Base-by-base conservation (phyloP, 1,140 invertebrate species). In the Bathynomus jamesi region DNA sequence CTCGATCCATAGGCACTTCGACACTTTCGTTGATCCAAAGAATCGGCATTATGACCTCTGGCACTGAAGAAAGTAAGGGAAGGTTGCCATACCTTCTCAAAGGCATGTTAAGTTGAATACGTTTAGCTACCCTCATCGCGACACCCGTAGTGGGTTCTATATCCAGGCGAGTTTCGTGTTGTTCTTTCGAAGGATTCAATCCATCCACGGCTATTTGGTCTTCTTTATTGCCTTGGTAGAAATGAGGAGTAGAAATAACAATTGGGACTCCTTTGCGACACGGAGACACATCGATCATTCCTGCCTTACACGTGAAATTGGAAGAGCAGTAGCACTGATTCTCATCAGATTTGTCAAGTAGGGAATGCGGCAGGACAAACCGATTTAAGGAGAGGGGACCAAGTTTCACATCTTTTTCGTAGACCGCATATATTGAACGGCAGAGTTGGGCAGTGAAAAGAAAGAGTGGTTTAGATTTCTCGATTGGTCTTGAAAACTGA, bases 231-330 rank as follows among this genome's bases (percentile, higher is more conserved):
- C 87, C 86, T 70, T 90, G 84, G 78, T 89, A 89, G 81, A 95
- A 96, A 81, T 96, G 94, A 2, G 93, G 93, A 79, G 90, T 91
- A n/a, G 93, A 78, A 61, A 75, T 69, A 13, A 78, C 73, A 0
- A 79, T 73, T 3, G 78, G 78, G 0, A 76, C 71, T 4, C 78
- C 78, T 17, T 72, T 70, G n/a, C 71, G 62, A 67, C 78, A 78
- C 1, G 72, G 69, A 28, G 76, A 69, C 32, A 78, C 66, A 65
- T 77, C 71, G 65, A 77, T 72, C 70, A 77, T 74, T 40, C 72
- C 73, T 21, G 66, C 70, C 28, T 67, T 53, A 67, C 76, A 77
- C 11, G 73, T 72, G 63, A 74, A 77, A 61, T 74, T 66, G 21
- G 76, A 73, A 21, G 4, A 61, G 64, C 78, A 79, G 60, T 69